Evolutionary conservation across 1,140 invertebrate genomes (phyloP), one percentile per base, ranked within the genome.

Genomic region (Eupristina koningsbergeri): DNA sequence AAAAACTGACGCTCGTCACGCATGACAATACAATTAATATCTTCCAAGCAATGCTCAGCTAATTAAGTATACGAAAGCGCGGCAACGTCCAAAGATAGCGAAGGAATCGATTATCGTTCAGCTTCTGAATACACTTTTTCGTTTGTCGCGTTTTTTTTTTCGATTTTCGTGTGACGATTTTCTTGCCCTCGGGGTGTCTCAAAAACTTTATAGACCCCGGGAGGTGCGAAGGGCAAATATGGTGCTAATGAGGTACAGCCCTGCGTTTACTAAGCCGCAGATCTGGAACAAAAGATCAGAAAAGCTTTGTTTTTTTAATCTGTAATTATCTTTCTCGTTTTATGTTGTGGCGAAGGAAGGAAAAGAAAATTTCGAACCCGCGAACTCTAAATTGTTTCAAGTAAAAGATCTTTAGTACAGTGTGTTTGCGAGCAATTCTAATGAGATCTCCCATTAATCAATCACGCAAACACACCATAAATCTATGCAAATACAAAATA

Each of bases 241-340:
- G 19, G 95, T 94, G 88, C 96, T 96, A n/a, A 96, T 86, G 7
- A 96, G 92, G 90, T 97, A 97, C 0, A 97, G 90, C 0, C 91
- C 94, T 0, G 95, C 89, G 85, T 96, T 94, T 5, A 96, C 92
- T 26, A 97, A 87, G 34, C 96, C 96, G 88, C 96, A 93, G 41
- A 96, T 93, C 94, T 96, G 93, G 75, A 93, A 94, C 36, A 81
- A 3, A 84, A 84, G 5, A 45, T 15, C 0, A 58, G 50, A 81
- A 73, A 73, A 80, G 26, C n/a, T 73, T 58, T 67, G 61, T 36
- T 41, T 77, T 77, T n/a, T n/a, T n/a, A n/a, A n/a, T n/a, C n/a
- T n/a, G n/a, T 76, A n/a, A 53, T 53, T 19, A 7, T 2, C 45
- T 22, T 29, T 45, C 34, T 22, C 17, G 8, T 34, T 34, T 67